These are phyloP conservation scores for Anthoscopus minutus DNA, from an alignment of 2,113 vertebrate genomes.

Conservation along the genomic window DNA sequence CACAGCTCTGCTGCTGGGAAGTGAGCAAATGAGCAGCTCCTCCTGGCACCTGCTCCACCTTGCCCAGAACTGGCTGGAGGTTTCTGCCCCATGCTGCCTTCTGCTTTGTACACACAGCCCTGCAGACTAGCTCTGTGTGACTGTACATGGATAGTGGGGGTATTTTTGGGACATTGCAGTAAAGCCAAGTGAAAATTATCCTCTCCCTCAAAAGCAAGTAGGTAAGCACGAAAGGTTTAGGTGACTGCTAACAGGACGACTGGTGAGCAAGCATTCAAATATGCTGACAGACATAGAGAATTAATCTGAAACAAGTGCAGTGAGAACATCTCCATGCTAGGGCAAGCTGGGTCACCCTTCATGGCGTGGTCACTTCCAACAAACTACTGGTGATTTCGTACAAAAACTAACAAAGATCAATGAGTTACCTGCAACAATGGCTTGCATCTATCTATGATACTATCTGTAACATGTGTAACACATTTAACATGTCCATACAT, in stretches of 20 bases:
- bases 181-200: background rate
- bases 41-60: background rate
- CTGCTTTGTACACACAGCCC: background rate
- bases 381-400: background rate
- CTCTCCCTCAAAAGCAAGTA: background rate
- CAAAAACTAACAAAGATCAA: background rate
- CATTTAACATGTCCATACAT: background rate
- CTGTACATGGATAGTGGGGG: rapidly evolving
- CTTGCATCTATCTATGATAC: background rate
- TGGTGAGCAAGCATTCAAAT: background rate
- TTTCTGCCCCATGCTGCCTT: background rate
- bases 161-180: background rate
- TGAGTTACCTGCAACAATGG: background rate
- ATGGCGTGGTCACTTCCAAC: background rate
- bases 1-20: background rate
- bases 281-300: background rate
- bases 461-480: background rate
- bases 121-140: background rate
- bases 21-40: background rate
- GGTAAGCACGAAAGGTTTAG: background rate
- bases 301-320: background rate
- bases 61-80: background rate
- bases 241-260: background rate
- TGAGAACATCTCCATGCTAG: background rate
- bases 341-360: background rate